Conservation (phyloP, 2,797 vertebrate species). For the Syncerus caffer region DNA sequence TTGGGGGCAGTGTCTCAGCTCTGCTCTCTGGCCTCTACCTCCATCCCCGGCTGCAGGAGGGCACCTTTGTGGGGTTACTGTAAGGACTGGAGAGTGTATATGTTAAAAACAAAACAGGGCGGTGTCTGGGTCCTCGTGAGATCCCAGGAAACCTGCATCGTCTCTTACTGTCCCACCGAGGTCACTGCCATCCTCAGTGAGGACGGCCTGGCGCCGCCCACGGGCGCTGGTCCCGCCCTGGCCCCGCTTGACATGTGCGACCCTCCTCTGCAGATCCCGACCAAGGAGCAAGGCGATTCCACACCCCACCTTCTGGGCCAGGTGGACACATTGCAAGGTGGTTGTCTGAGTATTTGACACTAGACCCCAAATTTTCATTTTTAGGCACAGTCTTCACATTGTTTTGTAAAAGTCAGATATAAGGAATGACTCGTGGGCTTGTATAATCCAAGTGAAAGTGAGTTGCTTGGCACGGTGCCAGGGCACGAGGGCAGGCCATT, state of each 20-base stretch:
- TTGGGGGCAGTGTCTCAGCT: neutral
- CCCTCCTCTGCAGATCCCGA: neutral
- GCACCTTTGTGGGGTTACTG: neutral
- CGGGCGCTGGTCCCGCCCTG: neutral
- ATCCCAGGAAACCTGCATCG: neutral
- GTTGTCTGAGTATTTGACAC: neutral
- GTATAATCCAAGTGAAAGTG: neutral
- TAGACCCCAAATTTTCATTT: neutral
- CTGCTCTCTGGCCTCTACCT: neutral
- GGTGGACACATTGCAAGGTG: neutral
- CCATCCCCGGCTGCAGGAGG: neutral
- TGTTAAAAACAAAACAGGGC: neutral
- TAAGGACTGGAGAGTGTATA: neutral
- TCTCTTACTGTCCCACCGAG: neutral
- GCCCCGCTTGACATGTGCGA: fast-evolving
- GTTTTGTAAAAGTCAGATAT: neutral
- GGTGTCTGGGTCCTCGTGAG: no score
- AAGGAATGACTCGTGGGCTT: neutral
- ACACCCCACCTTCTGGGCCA: neutral
- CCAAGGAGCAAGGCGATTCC: neutral
- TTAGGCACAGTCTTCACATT: neutral
- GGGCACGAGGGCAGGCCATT: neutral
- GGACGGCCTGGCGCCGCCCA: neutral
- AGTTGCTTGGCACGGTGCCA: neutral
- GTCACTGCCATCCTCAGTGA: fast-evolving